A percentile compares a stretch with the other conserved stretches of the same genome.
Evolutionary conservation across 2,113 vertebrate species (phyloP).

Genomic region (Dasypus novemcinctus): DNA sequence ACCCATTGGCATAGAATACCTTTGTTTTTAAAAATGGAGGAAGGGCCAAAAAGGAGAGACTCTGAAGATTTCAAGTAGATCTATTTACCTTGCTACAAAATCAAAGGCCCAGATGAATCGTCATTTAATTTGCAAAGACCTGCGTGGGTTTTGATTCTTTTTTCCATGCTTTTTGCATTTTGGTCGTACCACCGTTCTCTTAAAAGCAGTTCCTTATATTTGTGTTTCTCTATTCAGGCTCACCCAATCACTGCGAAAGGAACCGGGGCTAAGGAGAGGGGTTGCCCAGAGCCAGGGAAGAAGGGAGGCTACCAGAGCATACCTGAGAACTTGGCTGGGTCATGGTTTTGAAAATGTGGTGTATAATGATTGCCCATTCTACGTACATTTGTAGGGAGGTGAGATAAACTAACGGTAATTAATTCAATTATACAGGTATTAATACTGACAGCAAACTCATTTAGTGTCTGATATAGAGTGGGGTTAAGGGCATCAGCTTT

Average conservation of each 20-base stretch:
- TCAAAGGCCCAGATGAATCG: background rate
- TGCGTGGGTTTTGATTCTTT: background rate
- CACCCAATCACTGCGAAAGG: background rate
- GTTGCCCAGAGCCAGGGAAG: background rate
- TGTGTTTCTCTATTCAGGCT: background rate
- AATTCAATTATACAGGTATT: background rate
- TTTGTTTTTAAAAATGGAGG: conserved; percentile 1
- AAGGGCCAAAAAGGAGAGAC: background rate
- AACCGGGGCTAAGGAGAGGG: background rate
- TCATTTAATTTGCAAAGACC: background rate
- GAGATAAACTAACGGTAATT: background rate
- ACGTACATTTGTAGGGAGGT: background rate
- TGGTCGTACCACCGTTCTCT: background rate
- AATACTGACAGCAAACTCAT: background rate
- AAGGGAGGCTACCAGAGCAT: too few species aligned
- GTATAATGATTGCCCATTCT: background rate
- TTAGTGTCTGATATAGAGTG: background rate
- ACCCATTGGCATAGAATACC: background rate
- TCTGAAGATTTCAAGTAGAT: background rate
- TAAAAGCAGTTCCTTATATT: background rate
- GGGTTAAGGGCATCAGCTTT: too few species aligned
- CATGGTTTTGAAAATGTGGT: background rate
- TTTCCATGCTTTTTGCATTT: background rate
- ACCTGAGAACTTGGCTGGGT: rapidly evolving
- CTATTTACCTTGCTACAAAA: background rate